Evolutionary conservation across 2,797 vertebrate genomes (phyloP).

Genomic region (Fringilla coelebs): DNA sequence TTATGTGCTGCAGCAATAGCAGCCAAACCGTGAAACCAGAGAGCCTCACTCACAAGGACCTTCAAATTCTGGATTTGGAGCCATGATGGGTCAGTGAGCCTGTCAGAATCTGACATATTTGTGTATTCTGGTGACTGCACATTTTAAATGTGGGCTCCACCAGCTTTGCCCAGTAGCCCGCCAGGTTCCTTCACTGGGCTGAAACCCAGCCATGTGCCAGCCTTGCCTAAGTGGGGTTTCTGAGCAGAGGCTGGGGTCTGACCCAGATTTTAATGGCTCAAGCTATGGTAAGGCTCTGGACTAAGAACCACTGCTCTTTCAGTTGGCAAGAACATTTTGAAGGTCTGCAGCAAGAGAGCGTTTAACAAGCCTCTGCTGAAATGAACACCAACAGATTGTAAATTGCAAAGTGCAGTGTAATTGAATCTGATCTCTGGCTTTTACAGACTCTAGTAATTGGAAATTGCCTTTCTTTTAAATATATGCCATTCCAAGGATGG

Average conservation of each 20-base stretch:
- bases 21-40: background rate
- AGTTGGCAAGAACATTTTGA: conserved; percentile 9
- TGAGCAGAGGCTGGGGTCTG: background rate
- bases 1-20: background rate
- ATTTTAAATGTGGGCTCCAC: background rate
- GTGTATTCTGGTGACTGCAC: background rate
- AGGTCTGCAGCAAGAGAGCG: conserved; percentile 27
- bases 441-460: conserved; percentile 24
- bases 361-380: conserved; percentile 36
- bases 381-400: conserved; percentile 46
- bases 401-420: conserved; percentile 51
- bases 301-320: background rate
- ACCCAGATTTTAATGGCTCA: background rate
- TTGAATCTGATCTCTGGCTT: conserved; percentile 59
- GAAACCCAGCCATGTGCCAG: background rate
- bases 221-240: background rate
- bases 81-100: background rate
- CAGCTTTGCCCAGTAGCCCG: background rate
- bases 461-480: conserved; percentile 42
- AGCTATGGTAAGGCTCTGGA: background rate
- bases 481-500: background rate
- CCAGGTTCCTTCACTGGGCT: background rate
- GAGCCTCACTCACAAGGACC: background rate
- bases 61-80: background rate
- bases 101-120: background rate